A percentile compares a stretch with the other conserved stretches of the same genome.
These are phyloP conservation scores for Chalcosyrphus nemorum DNA, from an alignment of 2,888 invertebrate genomes.

Conservation along the genomic window DNA sequence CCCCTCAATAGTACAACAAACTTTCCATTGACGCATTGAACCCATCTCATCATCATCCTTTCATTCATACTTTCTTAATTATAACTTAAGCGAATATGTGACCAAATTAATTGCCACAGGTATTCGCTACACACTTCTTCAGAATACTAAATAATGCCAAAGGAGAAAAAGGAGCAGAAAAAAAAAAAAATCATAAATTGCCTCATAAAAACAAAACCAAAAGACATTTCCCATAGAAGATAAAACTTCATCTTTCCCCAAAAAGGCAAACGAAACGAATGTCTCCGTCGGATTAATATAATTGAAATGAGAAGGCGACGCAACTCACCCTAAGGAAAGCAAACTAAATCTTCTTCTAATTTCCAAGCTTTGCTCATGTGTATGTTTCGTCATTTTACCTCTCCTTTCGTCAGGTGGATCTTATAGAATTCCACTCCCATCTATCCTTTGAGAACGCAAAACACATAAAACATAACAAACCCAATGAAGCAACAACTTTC, in stretches of 20 bases:
- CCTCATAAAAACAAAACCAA: constrained; percentile 55
- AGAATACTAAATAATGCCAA: constrained; percentile 36
- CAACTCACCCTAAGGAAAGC: not conserved
- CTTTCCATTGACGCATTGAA: not conserved
- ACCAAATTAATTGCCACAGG: not conserved
- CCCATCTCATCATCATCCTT: not conserved
- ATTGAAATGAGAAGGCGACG: constrained; percentile 24
- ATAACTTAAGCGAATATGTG: constrained; percentile 41
- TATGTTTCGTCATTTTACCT: constrained; percentile 24
- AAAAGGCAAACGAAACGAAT: constrained; percentile 2
- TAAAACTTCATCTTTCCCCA: constrained; percentile 50
- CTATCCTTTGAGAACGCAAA: not conserved
- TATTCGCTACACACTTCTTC: not conserved
- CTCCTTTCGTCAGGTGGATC: constrained; percentile 20
- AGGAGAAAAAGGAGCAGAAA: no score
- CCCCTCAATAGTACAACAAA: no score
- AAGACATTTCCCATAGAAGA: constrained; percentile 57
- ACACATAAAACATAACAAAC: constrained; percentile 57
- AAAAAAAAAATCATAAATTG: constrained; percentile 40
- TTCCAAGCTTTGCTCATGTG: not conserved
- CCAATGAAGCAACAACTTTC: constrained; percentile 64
- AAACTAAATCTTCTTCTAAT: constrained; percentile 5
- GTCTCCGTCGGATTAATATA: constrained; percentile 34
- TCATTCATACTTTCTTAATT: constrained; percentile 20
- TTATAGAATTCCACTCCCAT: not conserved